Conservation (phyloP, 2,113 vertebrate species). For the Picathartes gymnocephalus region DNA sequence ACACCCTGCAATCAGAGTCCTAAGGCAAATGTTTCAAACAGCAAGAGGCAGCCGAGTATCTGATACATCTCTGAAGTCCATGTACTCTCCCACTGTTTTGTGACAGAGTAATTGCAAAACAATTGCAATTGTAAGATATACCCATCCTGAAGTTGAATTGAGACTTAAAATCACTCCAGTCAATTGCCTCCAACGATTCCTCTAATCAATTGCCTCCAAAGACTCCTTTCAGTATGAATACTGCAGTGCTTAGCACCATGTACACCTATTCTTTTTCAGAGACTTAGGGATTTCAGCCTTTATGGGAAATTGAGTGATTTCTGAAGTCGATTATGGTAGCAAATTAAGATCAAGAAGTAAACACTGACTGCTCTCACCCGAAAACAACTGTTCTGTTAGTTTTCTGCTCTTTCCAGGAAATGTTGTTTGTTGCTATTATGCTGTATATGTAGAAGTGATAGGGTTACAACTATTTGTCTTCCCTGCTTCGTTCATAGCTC, state of each 20-base stretch:
- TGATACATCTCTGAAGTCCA: neutral
- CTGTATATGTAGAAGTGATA: neutral
- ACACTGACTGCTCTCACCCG: neutral
- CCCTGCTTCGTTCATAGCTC: neutral
- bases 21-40: neutral
- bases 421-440: neutral
- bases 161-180: neutral
- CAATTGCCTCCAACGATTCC: neutral
- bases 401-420: conserved; percentile 3
- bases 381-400: neutral
- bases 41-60: neutral
- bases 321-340: neutral
- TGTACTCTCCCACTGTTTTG: neutral
- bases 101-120: neutral
- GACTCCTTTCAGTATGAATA: neutral
- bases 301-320: neutral
- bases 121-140: neutral
- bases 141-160: neutral
- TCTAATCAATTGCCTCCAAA: neutral
- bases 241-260: neutral
- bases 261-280: neutral
- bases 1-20: neutral
- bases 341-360: neutral
- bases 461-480: neutral
- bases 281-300: neutral